phyloP scores from a whole-genome alignment of 2,888 invertebrate species.

The Iselma pallidipennis region DNA sequence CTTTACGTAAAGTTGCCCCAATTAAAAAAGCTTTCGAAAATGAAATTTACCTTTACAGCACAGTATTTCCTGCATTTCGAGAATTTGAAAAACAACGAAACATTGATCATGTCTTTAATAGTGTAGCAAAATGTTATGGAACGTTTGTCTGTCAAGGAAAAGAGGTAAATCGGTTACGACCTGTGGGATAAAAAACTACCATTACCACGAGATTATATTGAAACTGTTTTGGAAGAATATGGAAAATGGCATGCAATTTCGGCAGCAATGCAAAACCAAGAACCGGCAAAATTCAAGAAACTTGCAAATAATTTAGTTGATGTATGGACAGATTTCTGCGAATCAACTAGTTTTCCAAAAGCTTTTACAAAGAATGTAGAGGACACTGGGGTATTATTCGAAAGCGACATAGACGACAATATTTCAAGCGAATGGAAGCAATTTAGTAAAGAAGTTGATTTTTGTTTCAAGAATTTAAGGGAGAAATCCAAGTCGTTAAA shows the following conservation, averaged over 20 bases:
- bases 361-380: too few species aligned
- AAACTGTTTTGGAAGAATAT: slow-evolving; percentile 33
- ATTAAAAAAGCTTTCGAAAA: slow-evolving; percentile 3
- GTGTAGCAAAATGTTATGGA: slow-evolving; percentile 15
- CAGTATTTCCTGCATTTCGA: slow-evolving; percentile 2
- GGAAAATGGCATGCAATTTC: slow-evolving; percentile 24
- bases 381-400: neutral
- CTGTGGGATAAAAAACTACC: slow-evolving; percentile 30
- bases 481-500: neutral
- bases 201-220: slow-evolving; percentile 37
- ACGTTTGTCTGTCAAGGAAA: neutral
- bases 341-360: too few species aligned
- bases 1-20: neutral
- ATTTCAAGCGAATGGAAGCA: neutral
- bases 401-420: neutral
- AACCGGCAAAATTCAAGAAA: slow-evolving; percentile 16
- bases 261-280: neutral
- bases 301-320: too few species aligned
- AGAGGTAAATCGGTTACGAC: slow-evolving; percentile 25
- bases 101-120: neutral
- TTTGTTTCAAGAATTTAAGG: neutral
- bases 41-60: slow-evolving; percentile 12
- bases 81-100: slow-evolving; percentile 7
- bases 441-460: neutral
- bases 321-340: too few species aligned